Evolutionary conservation across 2,888 invertebrate species (phyloP), one percentile per base, ranked within the genome.

Genomic region (Pseudococcus longispinus): DNA sequence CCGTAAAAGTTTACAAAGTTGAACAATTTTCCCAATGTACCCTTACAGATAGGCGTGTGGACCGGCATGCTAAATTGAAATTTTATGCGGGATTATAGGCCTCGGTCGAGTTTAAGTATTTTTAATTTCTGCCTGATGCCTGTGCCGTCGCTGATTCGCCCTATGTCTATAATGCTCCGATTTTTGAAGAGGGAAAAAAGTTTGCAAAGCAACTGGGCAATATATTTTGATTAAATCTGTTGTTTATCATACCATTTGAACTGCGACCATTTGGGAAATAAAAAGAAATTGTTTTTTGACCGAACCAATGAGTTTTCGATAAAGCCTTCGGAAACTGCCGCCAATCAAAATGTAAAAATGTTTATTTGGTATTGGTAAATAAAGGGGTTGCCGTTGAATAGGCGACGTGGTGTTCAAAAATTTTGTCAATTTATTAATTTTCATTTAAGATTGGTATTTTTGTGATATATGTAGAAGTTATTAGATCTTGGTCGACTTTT

Each of bases 51-150:
- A n/a, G 74, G 74, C 37, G 26, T 74, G 74, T 74, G 13, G 74
- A 37, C 74, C 74, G 6, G 74, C 74, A 74, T 74, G 18, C 74
- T 74, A 74, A 74, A 74, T 74, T 74, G 74, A 74, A 74, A 74
- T 74, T 74, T 74, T 74, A 74, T 74, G 74, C 74, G 74, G 74
- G 74, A 74, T 74, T 32, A 74, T 74, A 74, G 51, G 51, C 74
- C n/a, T 5, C 37, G 3, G 37, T 32, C 23, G 9, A 74, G 74
- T 37, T 74, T 15, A n/a, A 37, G 65, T 65, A 26, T 74, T 74
- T 74, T 74, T 74, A 74, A 74, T 74, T 74, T 37, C 74, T 74
- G 29, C 8, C 70, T 13, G 15, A n/a, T 15, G 6, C 32, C n/a
- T n/a, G n/a, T n/a, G n/a, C n/a, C n/a, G n/a, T n/a, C n/a, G n/a